Conservation (phyloP, 2,888 invertebrate genomes). For the Ceramica pisi region DNA sequence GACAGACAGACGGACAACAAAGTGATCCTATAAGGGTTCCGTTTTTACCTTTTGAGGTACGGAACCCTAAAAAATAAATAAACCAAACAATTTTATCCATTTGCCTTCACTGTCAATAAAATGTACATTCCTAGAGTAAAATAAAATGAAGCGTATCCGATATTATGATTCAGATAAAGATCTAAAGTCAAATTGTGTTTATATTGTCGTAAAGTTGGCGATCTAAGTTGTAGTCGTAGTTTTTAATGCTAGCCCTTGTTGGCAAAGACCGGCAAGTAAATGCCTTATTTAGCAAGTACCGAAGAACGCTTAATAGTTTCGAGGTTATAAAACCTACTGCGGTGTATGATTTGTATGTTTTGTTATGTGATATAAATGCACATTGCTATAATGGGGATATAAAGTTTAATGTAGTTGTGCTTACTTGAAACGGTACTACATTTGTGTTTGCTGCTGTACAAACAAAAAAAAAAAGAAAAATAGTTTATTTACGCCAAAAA, state of each 20-base stretch:
- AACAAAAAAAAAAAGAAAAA: too few relatives aligned
- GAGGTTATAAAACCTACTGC: conserved; percentile 43
- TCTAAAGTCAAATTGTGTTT: conserved; percentile 58
- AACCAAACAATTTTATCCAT: conserved; percentile 21
- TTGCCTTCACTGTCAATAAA: conserved; percentile 37
- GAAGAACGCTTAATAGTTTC: conserved; percentile 39
- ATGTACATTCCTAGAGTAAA: conserved; percentile 36
- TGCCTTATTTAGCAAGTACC: conserved; percentile 46
- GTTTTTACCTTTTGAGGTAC: too few relatives aligned
- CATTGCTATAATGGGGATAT: background rate
- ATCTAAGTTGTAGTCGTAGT: conserved; percentile 43
- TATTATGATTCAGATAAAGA: conserved; percentile 61
- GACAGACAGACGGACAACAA: too few relatives aligned
- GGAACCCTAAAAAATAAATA: conserved; percentile 4
- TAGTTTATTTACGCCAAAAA: too few relatives aligned
- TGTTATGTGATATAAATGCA: background rate
- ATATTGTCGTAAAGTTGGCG: conserved; percentile 63
- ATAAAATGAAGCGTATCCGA: conserved; percentile 44
- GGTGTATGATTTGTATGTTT: conserved; percentile 34
- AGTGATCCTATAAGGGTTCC: too few relatives aligned
- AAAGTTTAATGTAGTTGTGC: background rate
- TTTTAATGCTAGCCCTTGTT: conserved; percentile 50
- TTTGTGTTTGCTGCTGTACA: too few relatives aligned
- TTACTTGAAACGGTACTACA: background rate
- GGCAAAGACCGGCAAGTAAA: conserved; percentile 29